Evolutionary conservation across 2,888 invertebrate species (phyloP).

Genomic region (Morpho helenor): DNA sequence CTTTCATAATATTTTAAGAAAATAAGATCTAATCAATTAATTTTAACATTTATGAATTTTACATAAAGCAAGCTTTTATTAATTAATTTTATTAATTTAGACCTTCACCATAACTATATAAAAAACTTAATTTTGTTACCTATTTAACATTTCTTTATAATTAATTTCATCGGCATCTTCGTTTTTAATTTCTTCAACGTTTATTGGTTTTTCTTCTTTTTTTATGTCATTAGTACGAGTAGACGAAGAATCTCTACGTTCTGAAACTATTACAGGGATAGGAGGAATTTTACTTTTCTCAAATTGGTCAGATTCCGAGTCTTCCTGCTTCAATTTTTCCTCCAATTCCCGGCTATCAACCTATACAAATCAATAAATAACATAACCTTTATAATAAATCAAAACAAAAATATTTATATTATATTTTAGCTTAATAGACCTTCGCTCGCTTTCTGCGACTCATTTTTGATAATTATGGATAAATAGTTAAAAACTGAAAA

Average conservation of each 20-base stretch:
- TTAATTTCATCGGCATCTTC: constrained; percentile 83
- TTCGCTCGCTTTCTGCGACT: constrained; percentile 80
- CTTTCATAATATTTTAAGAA: no score
- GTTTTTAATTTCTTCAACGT: constrained; percentile 73
- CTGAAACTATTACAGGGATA: constrained; percentile 75
- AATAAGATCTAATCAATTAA: no score
- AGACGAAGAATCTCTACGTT: constrained; percentile 73
- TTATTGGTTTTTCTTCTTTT: constrained; percentile 65
- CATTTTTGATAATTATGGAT: constrained; percentile 49
- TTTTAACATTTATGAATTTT: no score
- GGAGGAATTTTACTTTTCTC: constrained; percentile 80
- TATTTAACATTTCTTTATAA: constrained; percentile 69
- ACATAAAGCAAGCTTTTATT: no score
- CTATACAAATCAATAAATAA: constrained; percentile 63
- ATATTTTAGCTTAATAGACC: constrained; percentile 41
- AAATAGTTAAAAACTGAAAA: not conserved
- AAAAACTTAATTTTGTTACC: constrained; percentile 35
- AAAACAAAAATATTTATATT: constrained; percentile 16
- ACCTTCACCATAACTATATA: no score
- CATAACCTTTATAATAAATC: constrained; percentile 72
- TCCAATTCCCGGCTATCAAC: constrained; percentile 80
- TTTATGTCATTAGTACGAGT: constrained; percentile 67
- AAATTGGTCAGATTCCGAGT: constrained; percentile 80
- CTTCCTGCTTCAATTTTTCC: constrained; percentile 83
- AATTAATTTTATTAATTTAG: no score